Evolutionary conservation across 2,113 vertebrate genomes (phyloP).

Genomic region (Megaleporinus macrocephalus): DNA sequence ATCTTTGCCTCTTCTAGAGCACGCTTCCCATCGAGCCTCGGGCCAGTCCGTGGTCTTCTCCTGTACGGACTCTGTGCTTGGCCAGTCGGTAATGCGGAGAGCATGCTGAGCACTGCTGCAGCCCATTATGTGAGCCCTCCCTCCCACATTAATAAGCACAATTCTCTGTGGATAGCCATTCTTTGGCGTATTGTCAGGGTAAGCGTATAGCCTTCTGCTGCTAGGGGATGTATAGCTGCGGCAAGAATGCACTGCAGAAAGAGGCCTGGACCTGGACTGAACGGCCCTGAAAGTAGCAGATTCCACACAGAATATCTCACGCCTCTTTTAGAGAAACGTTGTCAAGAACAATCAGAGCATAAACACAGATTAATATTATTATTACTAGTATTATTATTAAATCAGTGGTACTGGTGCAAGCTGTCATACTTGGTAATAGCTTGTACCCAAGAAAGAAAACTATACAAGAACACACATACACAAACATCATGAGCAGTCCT

Average conservation of each 20-base stretch:
- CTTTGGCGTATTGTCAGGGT: conserved; percentile 30
- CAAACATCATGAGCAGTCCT: too few relatives aligned
- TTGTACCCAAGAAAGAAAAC: conserved; percentile 13
- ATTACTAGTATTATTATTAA: too few relatives aligned
- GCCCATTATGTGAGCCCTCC: conserved; percentile 24
- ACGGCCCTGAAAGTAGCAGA: not conserved
- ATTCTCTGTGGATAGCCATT: conserved; percentile 36
- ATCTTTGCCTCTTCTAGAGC: conserved; percentile 25
- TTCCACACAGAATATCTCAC: not conserved
- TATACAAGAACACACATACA: not conserved
- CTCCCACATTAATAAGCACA: conserved; percentile 42
- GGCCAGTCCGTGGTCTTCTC: conserved; percentile 19
- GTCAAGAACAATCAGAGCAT: not conserved
- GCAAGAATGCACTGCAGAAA: conserved; percentile 11
- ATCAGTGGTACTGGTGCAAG: not conserved
- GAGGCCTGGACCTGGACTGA: not conserved
- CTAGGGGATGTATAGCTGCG: conserved; percentile 4
- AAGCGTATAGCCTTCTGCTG: conserved; percentile 22
- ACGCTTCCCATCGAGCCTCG: conserved; percentile 20
- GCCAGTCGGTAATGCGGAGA: conserved; percentile 19
- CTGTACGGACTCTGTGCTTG: conserved; percentile 23
- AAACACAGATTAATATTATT: not conserved
- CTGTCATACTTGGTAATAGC: too few relatives aligned
- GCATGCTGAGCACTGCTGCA: conserved; percentile 41
- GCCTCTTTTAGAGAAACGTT: not conserved